These are phyloP conservation scores for Varanus komodoensis DNA, from an alignment of 2,113 vertebrate genomes.

Conservation along the genomic window DNA sequence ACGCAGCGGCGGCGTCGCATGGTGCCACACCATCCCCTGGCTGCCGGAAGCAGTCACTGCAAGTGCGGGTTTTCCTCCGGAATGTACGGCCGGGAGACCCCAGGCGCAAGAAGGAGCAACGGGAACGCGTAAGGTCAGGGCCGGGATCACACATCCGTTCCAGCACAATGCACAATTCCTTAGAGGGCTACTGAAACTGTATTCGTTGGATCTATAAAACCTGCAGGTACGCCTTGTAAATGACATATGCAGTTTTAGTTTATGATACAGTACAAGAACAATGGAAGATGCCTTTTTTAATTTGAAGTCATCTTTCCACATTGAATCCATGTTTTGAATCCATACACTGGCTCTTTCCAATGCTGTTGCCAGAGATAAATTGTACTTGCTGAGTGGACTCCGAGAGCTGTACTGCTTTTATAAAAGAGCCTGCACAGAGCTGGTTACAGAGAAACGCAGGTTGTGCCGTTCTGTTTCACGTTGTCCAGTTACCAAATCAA, in stretches of 20 bases:
- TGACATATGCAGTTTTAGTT: neutral
- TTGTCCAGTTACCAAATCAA: neutral
- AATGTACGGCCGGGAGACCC: neutral
- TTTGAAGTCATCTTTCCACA: neutral
- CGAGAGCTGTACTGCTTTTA: neutral
- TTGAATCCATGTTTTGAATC: neutral
- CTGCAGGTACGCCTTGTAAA: neutral
- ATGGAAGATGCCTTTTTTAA: neutral
- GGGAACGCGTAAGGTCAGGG: conserved; percentile 2
- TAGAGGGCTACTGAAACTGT: neutral
- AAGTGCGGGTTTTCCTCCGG: neutral
- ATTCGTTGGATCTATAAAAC: neutral
- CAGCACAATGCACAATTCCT: neutral
- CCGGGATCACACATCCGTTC: neutral
- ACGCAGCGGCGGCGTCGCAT: neutral
- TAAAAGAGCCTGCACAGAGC: neutral
- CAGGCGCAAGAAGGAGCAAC: neutral
- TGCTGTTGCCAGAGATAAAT: neutral
- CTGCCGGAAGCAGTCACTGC: conserved; percentile 35
- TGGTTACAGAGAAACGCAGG: neutral
- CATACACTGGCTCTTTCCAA: neutral
- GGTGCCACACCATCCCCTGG: conserved; percentile 18
- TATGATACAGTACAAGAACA: neutral
- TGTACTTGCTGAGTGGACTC: neutral
- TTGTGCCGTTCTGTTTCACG: neutral